Base-by-base conservation (phyloP, 2,888 invertebrate genomes). In the Kuschelorhynchus macadamiae region DNA sequence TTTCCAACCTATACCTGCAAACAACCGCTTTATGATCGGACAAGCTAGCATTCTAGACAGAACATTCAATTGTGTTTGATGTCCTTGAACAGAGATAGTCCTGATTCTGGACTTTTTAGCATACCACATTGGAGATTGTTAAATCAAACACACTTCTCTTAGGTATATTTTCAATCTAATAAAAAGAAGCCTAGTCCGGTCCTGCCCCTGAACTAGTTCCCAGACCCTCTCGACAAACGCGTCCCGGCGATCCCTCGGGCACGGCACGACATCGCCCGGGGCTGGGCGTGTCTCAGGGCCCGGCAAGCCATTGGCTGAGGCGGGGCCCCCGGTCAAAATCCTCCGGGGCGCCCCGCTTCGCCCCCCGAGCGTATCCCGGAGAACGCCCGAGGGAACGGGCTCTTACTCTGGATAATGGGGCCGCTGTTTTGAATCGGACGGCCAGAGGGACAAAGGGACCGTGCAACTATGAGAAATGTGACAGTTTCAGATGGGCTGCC, bases 251-350 rank as follows among this genome's bases (percentile, higher is more conserved):
- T 59, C 46, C 59, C 47, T 59, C 39, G 52, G 49, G 60, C 49
- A 33, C 61, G 41, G 52, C 47, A 42, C 39, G 42, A 44, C 53
- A 61, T 61, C 21, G 61, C 61, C 61, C 61, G 52, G 50, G 61
- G 61, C 61, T 61, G 61, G 61, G 61, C 61, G 61, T 61, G 61
- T 61, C 61, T 61, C 52, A 52, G 21, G 50, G 49, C 61, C 7
- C 44, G 61, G 9, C 25, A 33, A 30, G 18, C 33, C 50, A 61
- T 61, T 61, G 61, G 61, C 53, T 41, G 42, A 47, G 61, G 33
- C 50, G 61, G 41, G 41, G 52, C 18, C 52, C 49, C 36, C 32
- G 52, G 25, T 16, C 50, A 41, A 25, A 41, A 42, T 14, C 36
- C 52, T 14, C 8, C 18, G 52, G 52, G 1, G 16, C 1, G 9